Evolutionary conservation across 2,888 invertebrate species (phyloP), one percentile per base, ranked within the genome.

Genomic region (Leptinotarsa juncta): DNA sequence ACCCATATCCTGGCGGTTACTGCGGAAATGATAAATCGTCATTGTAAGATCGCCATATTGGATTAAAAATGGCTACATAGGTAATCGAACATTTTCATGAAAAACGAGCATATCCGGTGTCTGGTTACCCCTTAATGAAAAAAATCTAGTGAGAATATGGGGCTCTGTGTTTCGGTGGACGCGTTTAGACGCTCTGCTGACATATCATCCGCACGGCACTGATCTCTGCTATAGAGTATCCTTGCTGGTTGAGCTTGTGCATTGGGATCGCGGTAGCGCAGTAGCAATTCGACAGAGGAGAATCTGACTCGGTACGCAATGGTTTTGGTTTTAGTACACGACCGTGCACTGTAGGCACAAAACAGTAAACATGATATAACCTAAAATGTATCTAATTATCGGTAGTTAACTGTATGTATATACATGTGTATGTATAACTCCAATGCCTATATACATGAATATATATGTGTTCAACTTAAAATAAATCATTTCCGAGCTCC

Each of bases 341-440:
- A 85, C 85, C 85, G 87, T 87, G 86, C 86, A 86, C 82, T 86
- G 85, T 87, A 85, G 84, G 85, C 85, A 86, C 85, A 83, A 85
- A 85, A 83, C 85, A 84, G 84, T 86, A 86, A 87, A 86, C 84
- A 88, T 87, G 86, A 87, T 87, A 84, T 87, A 87, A 87, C 86
- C 83, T 84, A 82, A 86, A 86, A 83, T 78, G 80, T 84, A 85
- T 81, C 75, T 80, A 82, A 83, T 81, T 82, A 80, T 82, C 83
- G 85, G 83, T 85, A 85, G 83, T 83, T 76, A 83, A 83, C 81
- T 82, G 84, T 85, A 86, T 86, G 84, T 86, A 87, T 86, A 86
- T 85, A 86, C 86, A 84, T 86, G 86, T 87, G 86, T 87, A 86
- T 84, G 84, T 84, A 82, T 82, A 78, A 82, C 82, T 82, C 84